phyloP scores from a whole-genome alignment of 2,113 vertebrate species.

The Zingel zingel region DNA sequence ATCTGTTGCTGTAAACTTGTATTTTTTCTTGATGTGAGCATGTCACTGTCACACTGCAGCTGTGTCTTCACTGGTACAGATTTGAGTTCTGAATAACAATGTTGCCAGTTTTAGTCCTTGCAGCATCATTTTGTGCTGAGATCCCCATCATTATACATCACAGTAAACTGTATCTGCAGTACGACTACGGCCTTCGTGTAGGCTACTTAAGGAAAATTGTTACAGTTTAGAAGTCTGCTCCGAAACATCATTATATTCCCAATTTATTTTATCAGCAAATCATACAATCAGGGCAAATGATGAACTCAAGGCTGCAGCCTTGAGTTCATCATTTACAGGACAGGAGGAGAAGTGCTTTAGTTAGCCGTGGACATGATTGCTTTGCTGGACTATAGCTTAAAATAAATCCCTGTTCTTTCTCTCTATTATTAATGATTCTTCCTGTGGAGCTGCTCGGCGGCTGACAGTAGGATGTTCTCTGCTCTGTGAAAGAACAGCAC shows the following conservation, averaged over 20 bases:
- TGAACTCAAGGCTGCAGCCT: background rate
- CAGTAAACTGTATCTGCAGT: background rate
- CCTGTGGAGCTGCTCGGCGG: constrained; percentile 1
- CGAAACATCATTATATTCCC: background rate
- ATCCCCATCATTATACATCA: background rate
- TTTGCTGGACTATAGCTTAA: constrained; percentile 8
- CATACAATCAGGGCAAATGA: background rate
- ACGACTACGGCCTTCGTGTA: background rate
- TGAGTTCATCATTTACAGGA: too few relatives aligned
- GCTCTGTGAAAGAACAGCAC: background rate
- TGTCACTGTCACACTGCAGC: too few relatives aligned
- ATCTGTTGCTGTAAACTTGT: background rate
- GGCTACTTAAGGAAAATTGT: background rate
- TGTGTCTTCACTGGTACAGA: too few relatives aligned
- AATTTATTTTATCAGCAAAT: background rate
- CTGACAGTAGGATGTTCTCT: background rate
- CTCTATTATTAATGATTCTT: constrained; percentile 1
- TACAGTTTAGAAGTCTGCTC: background rate
- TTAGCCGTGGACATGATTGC: constrained; percentile 10
- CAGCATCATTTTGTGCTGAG: background rate
- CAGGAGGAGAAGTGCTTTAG: background rate
- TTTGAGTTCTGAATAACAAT: background rate
- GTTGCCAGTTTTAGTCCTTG: background rate
- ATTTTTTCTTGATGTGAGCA: background rate
- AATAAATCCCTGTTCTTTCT: constrained; percentile 11